Conservation (phyloP, 1,140 invertebrate genomes). For the Branchinecta lindahli region DNA sequence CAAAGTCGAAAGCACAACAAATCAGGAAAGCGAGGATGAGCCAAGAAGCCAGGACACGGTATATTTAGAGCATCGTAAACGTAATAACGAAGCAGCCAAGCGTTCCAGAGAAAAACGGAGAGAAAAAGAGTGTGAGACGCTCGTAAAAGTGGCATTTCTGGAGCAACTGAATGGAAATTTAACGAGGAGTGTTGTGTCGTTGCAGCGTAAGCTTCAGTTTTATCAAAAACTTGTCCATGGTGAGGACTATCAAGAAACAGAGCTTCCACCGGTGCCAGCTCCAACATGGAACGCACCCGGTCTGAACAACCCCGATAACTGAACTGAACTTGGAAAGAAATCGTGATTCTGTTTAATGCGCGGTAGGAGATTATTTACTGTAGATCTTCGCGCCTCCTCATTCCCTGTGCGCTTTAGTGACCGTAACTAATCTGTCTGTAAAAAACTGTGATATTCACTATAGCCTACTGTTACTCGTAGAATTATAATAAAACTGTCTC, state of each 20-base stretch:
- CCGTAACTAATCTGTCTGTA: no score
- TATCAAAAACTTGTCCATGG: background rate
- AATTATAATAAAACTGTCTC: no score
- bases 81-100: constrained; percentile 2
- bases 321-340: no score
- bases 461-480: no score
- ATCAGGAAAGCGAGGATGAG: background rate
- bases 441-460: no score
- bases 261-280: no score
- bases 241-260: background rate
- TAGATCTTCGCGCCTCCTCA: no score
- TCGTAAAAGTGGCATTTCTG: background rate
- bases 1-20: background rate
- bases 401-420: no score
- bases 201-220: background rate
- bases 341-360: no score
- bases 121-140: constrained; percentile 1
- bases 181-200: background rate
- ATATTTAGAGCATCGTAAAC: background rate
- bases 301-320: no score
- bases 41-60: background rate
- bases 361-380: no score
- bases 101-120: background rate
- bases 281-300: no score
- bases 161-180: background rate